Conservation (phyloP, 2,888 invertebrate genomes). For the Clepsis dumicolana region DNA sequence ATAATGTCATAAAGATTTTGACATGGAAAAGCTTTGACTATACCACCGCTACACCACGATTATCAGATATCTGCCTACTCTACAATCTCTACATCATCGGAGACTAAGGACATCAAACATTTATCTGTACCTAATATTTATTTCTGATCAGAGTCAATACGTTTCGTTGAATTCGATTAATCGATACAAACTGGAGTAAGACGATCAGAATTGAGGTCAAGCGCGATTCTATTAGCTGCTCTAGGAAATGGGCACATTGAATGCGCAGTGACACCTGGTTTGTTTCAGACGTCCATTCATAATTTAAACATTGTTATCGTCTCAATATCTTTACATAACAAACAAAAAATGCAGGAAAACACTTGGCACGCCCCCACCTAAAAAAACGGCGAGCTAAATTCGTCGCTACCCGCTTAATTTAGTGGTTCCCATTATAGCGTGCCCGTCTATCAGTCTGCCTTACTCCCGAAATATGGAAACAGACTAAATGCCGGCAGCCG, state of each 20-base stretch:
- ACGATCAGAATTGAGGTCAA: constrained; percentile 18
- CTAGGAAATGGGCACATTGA: background rate
- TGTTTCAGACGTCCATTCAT: background rate
- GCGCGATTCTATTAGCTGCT: constrained; percentile 3
- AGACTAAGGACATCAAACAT: too few species aligned
- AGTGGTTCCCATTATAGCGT: constrained; percentile 40
- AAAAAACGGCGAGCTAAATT: constrained; percentile 34
- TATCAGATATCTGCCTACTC: too few species aligned
- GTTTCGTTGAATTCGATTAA: constrained; percentile 2
- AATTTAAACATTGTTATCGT: constrained; percentile 8
- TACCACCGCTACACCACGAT: too few species aligned
- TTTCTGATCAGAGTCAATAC: background rate
- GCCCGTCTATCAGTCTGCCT: constrained; percentile 40
- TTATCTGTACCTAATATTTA: background rate
- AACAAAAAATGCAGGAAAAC: constrained; percentile 6
- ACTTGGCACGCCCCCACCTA: constrained; percentile 29
- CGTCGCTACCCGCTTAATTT: constrained; percentile 40
- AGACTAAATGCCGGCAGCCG: constrained; percentile 18
- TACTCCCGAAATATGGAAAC: constrained; percentile 41
- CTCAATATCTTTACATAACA: constrained; percentile 12
- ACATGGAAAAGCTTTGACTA: too few species aligned
- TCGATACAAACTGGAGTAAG: background rate
- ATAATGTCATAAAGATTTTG: too few species aligned
- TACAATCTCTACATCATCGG: too few species aligned
- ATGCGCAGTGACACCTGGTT: constrained; percentile 21